Conservation (phyloP, 2,113 vertebrate genomes). For the Corydoras sp. region DNA sequence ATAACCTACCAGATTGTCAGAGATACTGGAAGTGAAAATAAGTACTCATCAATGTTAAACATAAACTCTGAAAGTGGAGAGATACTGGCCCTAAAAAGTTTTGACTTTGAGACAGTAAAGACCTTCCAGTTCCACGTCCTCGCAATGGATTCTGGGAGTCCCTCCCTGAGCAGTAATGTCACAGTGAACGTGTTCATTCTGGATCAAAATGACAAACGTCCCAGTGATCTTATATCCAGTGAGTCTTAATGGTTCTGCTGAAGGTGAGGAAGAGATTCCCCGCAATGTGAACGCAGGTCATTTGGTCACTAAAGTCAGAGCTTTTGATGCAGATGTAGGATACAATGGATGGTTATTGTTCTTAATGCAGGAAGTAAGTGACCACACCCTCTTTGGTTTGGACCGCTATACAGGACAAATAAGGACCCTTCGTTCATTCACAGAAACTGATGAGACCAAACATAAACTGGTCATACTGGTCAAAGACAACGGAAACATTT, state of each 20-base stretch:
- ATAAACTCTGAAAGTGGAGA: conserved; percentile 48
- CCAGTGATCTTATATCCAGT: conserved; percentile 50
- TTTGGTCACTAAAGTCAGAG: conserved; percentile 51
- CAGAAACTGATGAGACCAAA: conserved; percentile 40
- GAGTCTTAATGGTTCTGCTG: conserved; percentile 46
- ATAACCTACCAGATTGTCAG: conserved; percentile 49
- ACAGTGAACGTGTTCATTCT: conserved; percentile 49
- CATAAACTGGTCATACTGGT: conserved; percentile 46
- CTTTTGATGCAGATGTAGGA: conserved; percentile 50
- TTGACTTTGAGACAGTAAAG: conserved; percentile 46
- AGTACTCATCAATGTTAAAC: conserved; percentile 45
- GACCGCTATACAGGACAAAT: conserved; percentile 49
- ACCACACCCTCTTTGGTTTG: conserved; percentile 43
- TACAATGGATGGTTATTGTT: conserved; percentile 55
- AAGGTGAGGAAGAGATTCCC: conserved; percentile 34
- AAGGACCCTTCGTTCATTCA: conserved; percentile 42
- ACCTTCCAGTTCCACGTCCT: conserved; percentile 42
- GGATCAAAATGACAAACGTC: conserved; percentile 52
- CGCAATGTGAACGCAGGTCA: conserved; percentile 43
- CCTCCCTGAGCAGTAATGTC: conserved; percentile 48
- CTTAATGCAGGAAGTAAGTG: conserved; percentile 42
- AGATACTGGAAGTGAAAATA: not conserved
- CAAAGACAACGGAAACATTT: conserved; percentile 48
- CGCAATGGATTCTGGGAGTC: conserved; percentile 47
- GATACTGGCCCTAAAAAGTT: conserved; percentile 39